Evolutionary conservation across 2,797 vertebrate species (phyloP).

Genomic region (Takifugu ocellatus): DNA sequence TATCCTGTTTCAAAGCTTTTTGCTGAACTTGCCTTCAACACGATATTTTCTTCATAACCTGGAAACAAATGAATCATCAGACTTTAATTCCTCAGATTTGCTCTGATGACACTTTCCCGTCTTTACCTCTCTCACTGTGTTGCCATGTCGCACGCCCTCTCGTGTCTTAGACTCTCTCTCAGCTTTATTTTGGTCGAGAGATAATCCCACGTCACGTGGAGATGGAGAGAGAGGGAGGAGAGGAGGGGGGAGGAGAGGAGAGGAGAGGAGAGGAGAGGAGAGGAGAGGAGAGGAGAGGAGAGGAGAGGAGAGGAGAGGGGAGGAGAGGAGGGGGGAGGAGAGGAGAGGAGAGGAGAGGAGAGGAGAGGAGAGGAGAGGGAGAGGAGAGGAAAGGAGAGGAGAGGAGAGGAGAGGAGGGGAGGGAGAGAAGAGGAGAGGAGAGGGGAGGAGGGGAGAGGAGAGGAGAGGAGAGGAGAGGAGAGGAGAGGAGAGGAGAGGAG

Average conservation of each 20-base stretch:
- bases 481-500: background rate
- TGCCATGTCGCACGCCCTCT: conserved; percentile 4
- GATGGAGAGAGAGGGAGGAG: conserved; percentile 2
- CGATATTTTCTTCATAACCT: no score
- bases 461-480: background rate
- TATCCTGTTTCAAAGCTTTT: no score
- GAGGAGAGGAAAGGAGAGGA: background rate
- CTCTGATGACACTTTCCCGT: background rate
- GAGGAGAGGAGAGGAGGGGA: no score
- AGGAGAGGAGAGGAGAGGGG: background rate
- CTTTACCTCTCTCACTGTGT: background rate
- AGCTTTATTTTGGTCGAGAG: conserved; percentile 52
- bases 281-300: background rate
- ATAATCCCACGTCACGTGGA: conserved; percentile 62
- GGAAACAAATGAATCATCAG: no score
- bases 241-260: conserved; percentile 3
- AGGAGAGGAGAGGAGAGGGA: background rate
- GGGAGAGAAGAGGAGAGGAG: no score
- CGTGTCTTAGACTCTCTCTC: background rate
- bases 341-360: conserved; percentile 1
- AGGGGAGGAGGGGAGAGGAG: background rate
- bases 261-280: conserved; percentile 6
- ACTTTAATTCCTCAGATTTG: no score
- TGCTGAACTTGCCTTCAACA: no score
- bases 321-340: background rate